phyloP scores from a whole-genome alignment of 2,888 invertebrate species.

The Mesodorylaimus sp. region DNA sequence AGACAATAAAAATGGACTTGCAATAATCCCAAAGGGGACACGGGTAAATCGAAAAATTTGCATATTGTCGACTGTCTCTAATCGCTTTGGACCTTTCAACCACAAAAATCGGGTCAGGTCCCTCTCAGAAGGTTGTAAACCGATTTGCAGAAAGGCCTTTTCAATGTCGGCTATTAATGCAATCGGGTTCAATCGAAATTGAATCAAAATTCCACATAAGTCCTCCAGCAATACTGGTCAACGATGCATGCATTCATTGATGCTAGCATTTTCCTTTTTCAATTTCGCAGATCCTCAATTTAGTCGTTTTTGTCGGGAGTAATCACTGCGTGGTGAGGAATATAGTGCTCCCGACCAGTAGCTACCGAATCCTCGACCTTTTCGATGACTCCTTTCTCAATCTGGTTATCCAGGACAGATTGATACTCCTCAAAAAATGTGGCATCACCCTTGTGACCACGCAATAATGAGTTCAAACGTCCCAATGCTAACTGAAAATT shows the following conservation, averaged over 20 bases:
- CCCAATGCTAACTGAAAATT: neutral
- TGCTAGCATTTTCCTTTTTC: neutral
- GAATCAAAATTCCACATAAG: conserved; percentile 3
- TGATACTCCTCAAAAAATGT: neutral
- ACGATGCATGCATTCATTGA: conserved; percentile 5
- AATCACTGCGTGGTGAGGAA: conserved; percentile 6
- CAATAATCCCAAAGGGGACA: conserved; percentile 7
- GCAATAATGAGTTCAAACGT: conserved; percentile 1
- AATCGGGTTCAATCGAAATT: neutral
- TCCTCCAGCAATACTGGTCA: conserved; percentile 6
- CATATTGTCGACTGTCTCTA: neutral
- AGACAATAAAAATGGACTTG: conserved; percentile 3
- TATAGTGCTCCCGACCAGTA: conserved; percentile 2
- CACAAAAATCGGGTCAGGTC: conserved; percentile 6
- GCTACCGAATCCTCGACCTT: neutral
- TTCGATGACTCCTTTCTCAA: conserved; percentile 7
- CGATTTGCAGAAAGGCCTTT: conserved; percentile 6
- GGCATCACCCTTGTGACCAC: neutral
- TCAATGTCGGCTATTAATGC: conserved; percentile 5
- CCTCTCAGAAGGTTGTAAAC: neutral
- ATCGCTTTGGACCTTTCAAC: neutral
- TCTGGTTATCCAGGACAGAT: conserved; percentile 3
- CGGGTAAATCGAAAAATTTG: conserved; percentile 1
- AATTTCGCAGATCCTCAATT: conserved; percentile 12
- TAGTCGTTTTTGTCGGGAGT: conserved; percentile 13